Base-by-base conservation (phyloP, 2,113 vertebrate species). In the Chlorodrepanis virens region DNA sequence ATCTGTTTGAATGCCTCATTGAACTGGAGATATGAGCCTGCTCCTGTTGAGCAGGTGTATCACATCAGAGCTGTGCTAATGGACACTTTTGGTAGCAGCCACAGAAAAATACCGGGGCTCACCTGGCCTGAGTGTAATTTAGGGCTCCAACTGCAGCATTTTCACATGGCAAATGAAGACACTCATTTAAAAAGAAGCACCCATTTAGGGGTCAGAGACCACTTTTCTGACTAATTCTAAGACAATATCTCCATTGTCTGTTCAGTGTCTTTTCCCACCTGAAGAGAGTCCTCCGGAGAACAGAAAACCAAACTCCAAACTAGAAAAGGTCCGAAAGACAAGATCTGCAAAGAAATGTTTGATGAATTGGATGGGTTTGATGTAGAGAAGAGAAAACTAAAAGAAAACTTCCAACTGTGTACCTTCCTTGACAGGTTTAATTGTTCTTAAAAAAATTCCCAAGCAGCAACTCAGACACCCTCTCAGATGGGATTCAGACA, bases 381-480 rank as follows among this genome's bases (percentile, higher is more conserved):
- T 35, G 22, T 31, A 67, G 18, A 57, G 29, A 86, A 49, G 35
- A 75, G 29, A 79, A 83, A 76, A 84, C 1, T 1, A 53, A 61
- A 60, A 85, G 20, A 37, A 75, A 54, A 49, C 9, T 61, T 74
- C 14, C 10, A 70, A 12, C 10, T n/a, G 33, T 80, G 11, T 40
- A n/a, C 14, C 2, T 22, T 60, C 21, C 29, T 68, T 56, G 14
- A n/a, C 27, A 83, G 27, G 12, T 4, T 56, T 45, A 42, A 39
- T 13, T 12, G 40, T 89, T 69, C 71, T 65, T 35, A 49, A 72
- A 87, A 64, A 47, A 64, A 81, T 42, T 80, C 29, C 27, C 3
- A 11, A 39, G 33, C 0, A 0, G 11, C 11, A 11, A 28, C 50
- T 64, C 33, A 65, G 63, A 76, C 21, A 44, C 47, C 18, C 0